Conservation (phyloP, 2,888 invertebrate species). For the Eupsilia transversa region DNA sequence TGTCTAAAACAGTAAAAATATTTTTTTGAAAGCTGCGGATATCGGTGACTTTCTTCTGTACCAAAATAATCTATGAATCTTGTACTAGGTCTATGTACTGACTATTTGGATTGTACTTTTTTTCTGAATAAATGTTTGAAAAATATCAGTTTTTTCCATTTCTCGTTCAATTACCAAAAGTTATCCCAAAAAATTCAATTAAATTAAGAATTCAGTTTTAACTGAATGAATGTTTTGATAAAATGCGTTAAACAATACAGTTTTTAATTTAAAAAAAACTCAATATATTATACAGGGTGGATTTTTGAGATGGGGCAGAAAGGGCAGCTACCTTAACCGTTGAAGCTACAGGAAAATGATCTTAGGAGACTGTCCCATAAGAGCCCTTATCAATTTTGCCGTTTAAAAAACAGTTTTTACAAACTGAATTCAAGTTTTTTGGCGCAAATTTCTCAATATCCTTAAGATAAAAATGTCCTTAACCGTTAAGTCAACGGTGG, state of each 20-base stretch:
- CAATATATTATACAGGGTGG: too few species aligned
- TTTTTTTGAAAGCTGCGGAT: background rate
- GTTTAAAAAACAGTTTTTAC: too few species aligned
- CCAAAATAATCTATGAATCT: background rate
- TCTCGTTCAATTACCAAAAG: background rate
- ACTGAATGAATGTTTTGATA: slow-evolving; percentile 33
- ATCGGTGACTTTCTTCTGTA: slow-evolving; percentile 5
- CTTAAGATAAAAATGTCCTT: too few species aligned
- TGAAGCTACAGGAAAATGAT: too few species aligned
- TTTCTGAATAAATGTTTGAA: slow-evolving; percentile 40
- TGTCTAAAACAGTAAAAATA: background rate
- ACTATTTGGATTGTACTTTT: slow-evolving; percentile 4
- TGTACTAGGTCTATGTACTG: background rate
- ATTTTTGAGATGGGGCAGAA: too few species aligned
- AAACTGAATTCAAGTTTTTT: too few species aligned
- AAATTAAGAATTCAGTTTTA: slow-evolving; percentile 27
- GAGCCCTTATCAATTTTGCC: too few species aligned
- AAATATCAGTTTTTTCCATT: background rate
- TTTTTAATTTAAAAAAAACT: background rate
- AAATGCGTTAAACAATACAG: slow-evolving; percentile 1
- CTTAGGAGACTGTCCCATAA: too few species aligned
- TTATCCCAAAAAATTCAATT: background rate
- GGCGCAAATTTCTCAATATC: too few species aligned
- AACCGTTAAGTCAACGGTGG: too few species aligned
- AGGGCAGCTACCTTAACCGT: too few species aligned